A percentile compares a stretch with the other conserved stretches of the same genome.
Conservation (phyloP, 2,113 vertebrate genomes). For the Cnemophilus loriae region DNA sequence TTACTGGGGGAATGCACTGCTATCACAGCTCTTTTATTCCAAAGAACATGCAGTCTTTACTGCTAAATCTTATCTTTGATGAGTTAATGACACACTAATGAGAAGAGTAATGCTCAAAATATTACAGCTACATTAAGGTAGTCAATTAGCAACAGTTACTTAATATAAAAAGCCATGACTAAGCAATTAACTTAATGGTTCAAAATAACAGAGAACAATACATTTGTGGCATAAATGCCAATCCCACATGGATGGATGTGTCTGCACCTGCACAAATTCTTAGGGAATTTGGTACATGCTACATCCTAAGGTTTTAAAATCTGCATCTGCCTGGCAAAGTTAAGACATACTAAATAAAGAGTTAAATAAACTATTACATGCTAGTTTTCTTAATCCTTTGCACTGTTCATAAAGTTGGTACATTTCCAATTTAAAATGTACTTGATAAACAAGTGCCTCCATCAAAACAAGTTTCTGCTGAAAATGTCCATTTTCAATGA, state of each 20-base stretch:
- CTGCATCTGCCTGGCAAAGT: background rate
- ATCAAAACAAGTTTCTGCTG: conserved; percentile 11
- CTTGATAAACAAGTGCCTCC: background rate
- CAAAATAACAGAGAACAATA: conserved; percentile 10
- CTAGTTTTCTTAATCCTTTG: background rate
- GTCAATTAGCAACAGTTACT: conserved; percentile 50
- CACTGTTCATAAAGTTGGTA: background rate
- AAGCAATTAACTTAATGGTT: conserved; percentile 37
- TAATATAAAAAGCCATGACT: conserved; percentile 37
- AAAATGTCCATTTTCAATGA: background rate
- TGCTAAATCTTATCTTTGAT: conserved; percentile 18
- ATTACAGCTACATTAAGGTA: conserved; percentile 35
- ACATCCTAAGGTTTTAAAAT: background rate
- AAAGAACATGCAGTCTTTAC: background rate
- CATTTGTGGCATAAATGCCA: conserved; percentile 13
- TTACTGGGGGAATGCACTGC: background rate
- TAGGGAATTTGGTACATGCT: background rate
- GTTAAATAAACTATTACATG: conserved; percentile 11
- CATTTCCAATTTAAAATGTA: background rate
- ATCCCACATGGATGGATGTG: background rate
- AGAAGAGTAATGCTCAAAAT: conserved; percentile 30
- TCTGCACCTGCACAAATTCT: conserved; percentile 23
- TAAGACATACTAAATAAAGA: background rate
- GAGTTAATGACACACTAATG: conserved; percentile 43
- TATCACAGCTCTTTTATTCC: background rate